phyloP scores from a whole-genome alignment of 2,888 invertebrate species.

The Noctua pronuba region DNA sequence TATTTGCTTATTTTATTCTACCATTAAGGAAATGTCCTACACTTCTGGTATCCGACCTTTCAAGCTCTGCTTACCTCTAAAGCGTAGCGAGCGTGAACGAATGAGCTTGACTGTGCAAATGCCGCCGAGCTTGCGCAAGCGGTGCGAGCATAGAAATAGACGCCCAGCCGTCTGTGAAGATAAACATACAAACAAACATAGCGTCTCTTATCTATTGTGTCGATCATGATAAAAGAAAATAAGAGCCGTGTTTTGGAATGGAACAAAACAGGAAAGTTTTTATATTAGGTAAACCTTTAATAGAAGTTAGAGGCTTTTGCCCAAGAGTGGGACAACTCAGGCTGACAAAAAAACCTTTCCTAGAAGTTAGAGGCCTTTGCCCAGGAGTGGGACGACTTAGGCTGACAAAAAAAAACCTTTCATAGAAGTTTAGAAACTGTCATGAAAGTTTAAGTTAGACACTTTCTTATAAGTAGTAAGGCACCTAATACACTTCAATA shows the following conservation, averaged over 20 bases:
- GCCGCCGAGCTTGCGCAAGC: conserved; percentile 59
- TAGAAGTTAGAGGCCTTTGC: too few species aligned
- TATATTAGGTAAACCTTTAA: neutral
- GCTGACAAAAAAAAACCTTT: too few species aligned
- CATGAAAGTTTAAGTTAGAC: neutral
- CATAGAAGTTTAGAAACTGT: neutral
- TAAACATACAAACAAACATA: conserved; percentile 17
- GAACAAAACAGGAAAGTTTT: neutral
- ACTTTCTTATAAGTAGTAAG: neutral
- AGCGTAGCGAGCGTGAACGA: conserved; percentile 44
- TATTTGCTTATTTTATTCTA: neutral
- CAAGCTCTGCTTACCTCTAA: conserved; percentile 49
- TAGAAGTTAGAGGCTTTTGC: too few species aligned
- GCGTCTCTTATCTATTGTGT: neutral
- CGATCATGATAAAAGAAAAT: neutral
- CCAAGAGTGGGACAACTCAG: too few species aligned
- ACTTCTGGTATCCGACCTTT: conserved; percentile 36
- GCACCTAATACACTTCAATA: neutral
- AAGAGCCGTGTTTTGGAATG: neutral
- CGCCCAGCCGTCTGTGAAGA: conserved; percentile 55
- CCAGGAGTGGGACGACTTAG: too few species aligned
- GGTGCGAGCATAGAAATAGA: conserved; percentile 44
- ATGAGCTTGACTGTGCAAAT: conserved; percentile 44
- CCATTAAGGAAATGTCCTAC: neutral
- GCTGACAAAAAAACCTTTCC: too few species aligned